These are phyloP conservation scores for Galeruca laticollis DNA, from an alignment of 2,888 invertebrate species.

Conservation along the genomic window DNA sequence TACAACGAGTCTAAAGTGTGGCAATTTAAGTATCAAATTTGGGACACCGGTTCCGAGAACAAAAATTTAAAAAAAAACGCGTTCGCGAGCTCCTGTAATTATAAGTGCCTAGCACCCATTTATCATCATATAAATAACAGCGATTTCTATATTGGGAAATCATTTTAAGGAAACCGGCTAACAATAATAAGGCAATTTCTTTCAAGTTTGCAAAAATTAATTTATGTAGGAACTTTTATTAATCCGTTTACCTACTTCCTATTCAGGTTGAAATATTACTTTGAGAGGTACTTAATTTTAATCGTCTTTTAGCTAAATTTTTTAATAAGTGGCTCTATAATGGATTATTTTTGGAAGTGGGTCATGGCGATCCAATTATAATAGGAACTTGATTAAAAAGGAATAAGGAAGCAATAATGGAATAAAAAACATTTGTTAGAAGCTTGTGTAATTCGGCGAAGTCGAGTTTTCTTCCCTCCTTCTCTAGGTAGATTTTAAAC, in stretches of 20 bases:
- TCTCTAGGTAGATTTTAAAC: too few relatives aligned
- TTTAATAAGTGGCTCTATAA: conserved; percentile 21
- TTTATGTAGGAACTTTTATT: conserved; percentile 12
- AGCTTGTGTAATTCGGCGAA: too few relatives aligned
- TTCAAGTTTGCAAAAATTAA: conserved; percentile 18
- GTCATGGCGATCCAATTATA: not conserved
- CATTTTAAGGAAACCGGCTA: conserved; percentile 16
- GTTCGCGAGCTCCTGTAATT: not conserved
- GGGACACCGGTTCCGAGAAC: conserved; percentile 1
- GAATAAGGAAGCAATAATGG: not conserved
- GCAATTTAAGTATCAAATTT: conserved; percentile 2
- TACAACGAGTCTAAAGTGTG: not conserved
- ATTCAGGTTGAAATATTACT: conserved; percentile 13
- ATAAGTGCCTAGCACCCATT: conserved; percentile 22
- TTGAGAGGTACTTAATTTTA: conserved; percentile 21
- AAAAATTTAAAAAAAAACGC: not conserved
- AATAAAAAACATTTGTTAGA: too few relatives aligned
- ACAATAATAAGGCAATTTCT: conserved; percentile 29
- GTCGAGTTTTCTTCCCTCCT: too few relatives aligned
- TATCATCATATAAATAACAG: conserved; percentile 14
- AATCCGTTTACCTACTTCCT: conserved; percentile 24
- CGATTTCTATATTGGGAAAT: conserved; percentile 12
- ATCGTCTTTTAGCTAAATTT: not conserved
- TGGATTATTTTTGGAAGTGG: conserved; percentile 4
- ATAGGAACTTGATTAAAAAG: not conserved